Base-by-base conservation (phyloP, 2,888 invertebrate genomes). In the Tenodera sinensis region DNA sequence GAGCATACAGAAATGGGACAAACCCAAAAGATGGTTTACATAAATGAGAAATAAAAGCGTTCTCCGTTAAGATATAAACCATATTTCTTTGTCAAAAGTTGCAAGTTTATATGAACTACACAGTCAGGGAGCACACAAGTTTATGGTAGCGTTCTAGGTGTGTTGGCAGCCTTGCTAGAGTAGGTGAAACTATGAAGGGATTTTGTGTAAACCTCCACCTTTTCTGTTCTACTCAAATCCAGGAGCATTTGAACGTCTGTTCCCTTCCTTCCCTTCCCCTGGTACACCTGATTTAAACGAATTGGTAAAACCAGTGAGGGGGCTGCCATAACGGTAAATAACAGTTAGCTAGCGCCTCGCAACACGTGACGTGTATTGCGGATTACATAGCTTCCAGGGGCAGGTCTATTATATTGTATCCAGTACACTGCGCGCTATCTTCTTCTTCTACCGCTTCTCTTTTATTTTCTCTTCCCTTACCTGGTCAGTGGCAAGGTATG, bases 261-360 rank as follows among this genome's bases (percentile, higher is more conserved):
- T 71, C 54, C 8, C 25, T 71, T 20, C 20, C 54, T 71, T 71
- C 54, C 8, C 25, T 71, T 20, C 20, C 54, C 20, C 54, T 20
- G 20, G 54, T 71, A 71, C 54, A 71, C 54, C 47, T 47, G 47
- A 27, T 27, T 27, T 85, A 47, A 85, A 85, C 42, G 47, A 85
- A 85, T n/a, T 85, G 54, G 54, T 54, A 85, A 28, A 85, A 47
- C n/a, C 54, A 28, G 42, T 42, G 27, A 47, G 30, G 30, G 89
- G 71, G 83, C 87, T 89, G 83, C 85, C 87, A 87, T 87, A 83
- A 83, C 89, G 87, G 83, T 89, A 89, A 89, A 87, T 89, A 89
- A 89, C 89, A 87, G 89, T 89, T 89, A 89, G 89, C 83, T 8
- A 81, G 27, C 83, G 15, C 54, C 83, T 71, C 82, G n/a, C 87